Conservation (phyloP, 2,888 invertebrate species). For the Crematogaster levior region DNA sequence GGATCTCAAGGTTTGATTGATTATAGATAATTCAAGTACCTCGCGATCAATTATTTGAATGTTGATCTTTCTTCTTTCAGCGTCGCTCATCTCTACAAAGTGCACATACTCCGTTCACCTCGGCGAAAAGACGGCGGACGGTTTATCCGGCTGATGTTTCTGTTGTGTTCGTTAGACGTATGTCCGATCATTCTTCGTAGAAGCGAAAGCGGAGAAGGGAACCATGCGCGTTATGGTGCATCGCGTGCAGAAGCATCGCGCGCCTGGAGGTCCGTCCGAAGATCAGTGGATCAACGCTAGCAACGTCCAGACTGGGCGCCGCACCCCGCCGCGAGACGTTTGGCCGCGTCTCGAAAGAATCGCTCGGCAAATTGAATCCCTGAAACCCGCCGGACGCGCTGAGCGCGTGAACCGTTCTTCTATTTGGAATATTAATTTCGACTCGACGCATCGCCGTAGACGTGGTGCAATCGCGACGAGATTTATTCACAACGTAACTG, state of each 20-base stretch:
- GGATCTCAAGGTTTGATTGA: not conserved
- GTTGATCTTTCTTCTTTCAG: slow-evolving; percentile 15
- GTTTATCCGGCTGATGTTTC: slow-evolving; percentile 65
- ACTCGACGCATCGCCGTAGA: not conserved
- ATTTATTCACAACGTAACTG: slow-evolving; percentile 38
- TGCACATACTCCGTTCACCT: not conserved
- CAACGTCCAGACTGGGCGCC: slow-evolving; percentile 54
- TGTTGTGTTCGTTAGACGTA: slow-evolving; percentile 68
- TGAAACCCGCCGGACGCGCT: slow-evolving; percentile 27
- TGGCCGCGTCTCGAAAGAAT: slow-evolving; percentile 52
- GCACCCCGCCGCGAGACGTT: slow-evolving; percentile 51
- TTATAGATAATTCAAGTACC: not conserved
- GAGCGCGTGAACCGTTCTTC: slow-evolving; percentile 18
- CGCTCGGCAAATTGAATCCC: slow-evolving; percentile 72
- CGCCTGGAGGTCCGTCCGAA: slow-evolving; percentile 75
- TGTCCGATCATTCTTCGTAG: slow-evolving; percentile 70
- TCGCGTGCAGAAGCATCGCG: slow-evolving; percentile 71
- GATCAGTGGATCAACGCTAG: slow-evolving; percentile 68
- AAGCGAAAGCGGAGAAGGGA: slow-evolving; percentile 63
- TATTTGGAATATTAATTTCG: slow-evolving; percentile 53
- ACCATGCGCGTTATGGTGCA: slow-evolving; percentile 66
- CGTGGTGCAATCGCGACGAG: slow-evolving; percentile 10
- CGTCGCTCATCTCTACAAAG: not conserved
- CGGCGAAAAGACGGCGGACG: slow-evolving; percentile 58
- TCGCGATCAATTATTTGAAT: not conserved